Evolutionary conservation across 2,113 vertebrate species (phyloP), one percentile per base, ranked within the genome.

Genomic region (Saimiri boliviensis): DNA sequence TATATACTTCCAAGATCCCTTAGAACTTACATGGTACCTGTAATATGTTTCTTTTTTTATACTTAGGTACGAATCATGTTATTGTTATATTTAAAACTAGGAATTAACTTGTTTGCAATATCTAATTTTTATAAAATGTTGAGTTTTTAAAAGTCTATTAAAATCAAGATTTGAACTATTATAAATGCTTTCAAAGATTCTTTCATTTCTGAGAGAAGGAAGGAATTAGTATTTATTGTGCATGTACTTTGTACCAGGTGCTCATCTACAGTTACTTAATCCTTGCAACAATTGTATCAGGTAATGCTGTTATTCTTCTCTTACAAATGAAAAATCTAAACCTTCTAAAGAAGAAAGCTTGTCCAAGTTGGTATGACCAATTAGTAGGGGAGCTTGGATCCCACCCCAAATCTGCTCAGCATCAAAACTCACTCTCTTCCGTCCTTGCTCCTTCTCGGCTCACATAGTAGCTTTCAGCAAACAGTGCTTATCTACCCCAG

Each of bases 71-170:
- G 76, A 89, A 58, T 66, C 60, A 66, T 70, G 35, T 2, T 54
- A 76, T 81, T 91, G 89, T 83, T 42, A 25, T 79, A 83, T 71
- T 73, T 89, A 82, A 88, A 95, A 63, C 66, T 66, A 77, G 4
- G 3, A 93, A 89, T 86, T 93, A 9, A 23, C 21, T 96, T 89
- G 20, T 66, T 95, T 58, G 8, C 45, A 93, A 68, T 87, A 91
- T 58, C 37, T 60, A 70, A 68, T 77, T 54, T 63, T 32, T 83
- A 2, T 87, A 60, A 49, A 70, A 56, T 32, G 4, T 30, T 93
- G 73, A 81, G 27, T 77, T 77, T 40, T 49, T 3, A 49, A 89
- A 82, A 85, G 25, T 49, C 45, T 73, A 21, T 74, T 45, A 74
- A 95, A 96, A 66, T 73, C 42, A 89, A 86, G 3, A 8, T 66